Evolutionary conservation across 2,113 vertebrate genomes (phyloP).

Genomic region (Poeciliopsis turrubarensis): DNA sequence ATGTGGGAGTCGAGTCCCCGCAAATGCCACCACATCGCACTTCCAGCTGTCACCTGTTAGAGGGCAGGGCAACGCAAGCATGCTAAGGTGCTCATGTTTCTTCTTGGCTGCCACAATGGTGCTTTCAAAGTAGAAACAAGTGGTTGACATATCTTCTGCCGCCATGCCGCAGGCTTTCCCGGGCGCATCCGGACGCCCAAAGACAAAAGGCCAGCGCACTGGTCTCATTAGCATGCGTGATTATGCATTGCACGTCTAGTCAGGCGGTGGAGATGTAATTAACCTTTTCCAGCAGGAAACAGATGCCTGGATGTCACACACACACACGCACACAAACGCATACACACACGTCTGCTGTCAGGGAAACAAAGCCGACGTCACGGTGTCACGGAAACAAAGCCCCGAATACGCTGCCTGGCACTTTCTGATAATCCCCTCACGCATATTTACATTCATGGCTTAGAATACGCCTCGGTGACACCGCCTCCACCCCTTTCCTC

Average conservation of each 20-base stretch:
- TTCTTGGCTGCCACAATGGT: conserved; percentile 45
- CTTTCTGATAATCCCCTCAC: conserved; percentile 78
- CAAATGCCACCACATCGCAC: conserved; percentile 53
- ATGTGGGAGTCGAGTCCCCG: conserved; percentile 29
- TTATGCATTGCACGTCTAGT: conserved; percentile 80
- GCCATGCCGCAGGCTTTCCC: conserved; percentile 28
- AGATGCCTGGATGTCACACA: conserved; percentile 73
- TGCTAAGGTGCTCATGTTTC: conserved; percentile 22
- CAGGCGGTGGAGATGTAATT: conserved; percentile 80
- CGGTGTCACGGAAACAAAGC: conserved; percentile 80
- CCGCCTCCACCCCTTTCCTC: conserved; percentile 16
- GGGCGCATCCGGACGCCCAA: conserved; percentile 32
- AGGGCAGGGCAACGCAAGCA: conserved; percentile 23
- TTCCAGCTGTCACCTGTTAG: conserved; percentile 67
- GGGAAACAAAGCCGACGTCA: conserved; percentile 76
- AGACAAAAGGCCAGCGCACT: conserved; percentile 34
- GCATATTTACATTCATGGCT: conserved; percentile 75
- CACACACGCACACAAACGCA: conserved; percentile 29
- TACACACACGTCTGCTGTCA: conserved; percentile 66
- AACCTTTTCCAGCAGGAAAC: conserved; percentile 84
- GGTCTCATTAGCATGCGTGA: conserved; percentile 76
- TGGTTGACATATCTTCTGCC: conserved; percentile 58
- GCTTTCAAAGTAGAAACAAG: conserved; percentile 61
- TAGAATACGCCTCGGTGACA: conserved; percentile 52
- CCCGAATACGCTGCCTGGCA: conserved; percentile 72